Evolutionary conservation across 2,113 vertebrate genomes (phyloP), one percentile per base, ranked within the genome.

Genomic region (Pica pica): DNA sequence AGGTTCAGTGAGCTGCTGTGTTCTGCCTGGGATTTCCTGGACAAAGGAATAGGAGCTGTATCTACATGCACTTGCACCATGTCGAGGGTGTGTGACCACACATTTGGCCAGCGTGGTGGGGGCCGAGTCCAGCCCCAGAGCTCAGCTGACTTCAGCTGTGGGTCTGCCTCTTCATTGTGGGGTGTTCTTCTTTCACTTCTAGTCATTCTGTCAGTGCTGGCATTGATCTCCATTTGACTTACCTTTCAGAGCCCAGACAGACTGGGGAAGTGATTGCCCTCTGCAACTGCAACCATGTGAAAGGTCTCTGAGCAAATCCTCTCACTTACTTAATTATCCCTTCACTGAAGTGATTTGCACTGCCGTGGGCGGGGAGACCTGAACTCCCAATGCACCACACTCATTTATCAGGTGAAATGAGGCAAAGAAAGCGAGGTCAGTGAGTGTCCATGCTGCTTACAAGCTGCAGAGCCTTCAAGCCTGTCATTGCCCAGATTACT

Each of bases 381-480:
- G 76, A 93, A 88, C 91, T 96, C 91, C 94, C 92, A 59, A 73
- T 46, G 79, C 94, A 85, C 89, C 64, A 75, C 33, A 8, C 87
- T 97, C 97, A 97, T 97, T 97, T 96, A 96, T 97, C 97, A 97
- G 96, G 89, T 94, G 96, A 97, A 97, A 97, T 95, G 97, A 97
- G 91, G 96, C 95, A 97, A 85, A 87, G 93, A 94, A 95, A 94
- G 97, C 15, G 23, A 94, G 94, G 95, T 96, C 95, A 95, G 69
- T 18, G 28, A 91, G 71, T 91, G 93, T 93, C 96, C 85, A 71
- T 69, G 53, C 84, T 81, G 79, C 75, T 96, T 96, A 86, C 63
- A 93, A 92, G 90, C 89, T 94, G 81, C 95, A 92, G 92, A 96
- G 80, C 92, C 59, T 74, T 95, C 83, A 63, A 91, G 79, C 57